A percentile compares a stretch with the other conserved stretches of the same genome.
These are phyloP conservation scores for Tamias sibiricus DNA, from an alignment of 2,113 vertebrate genomes.

Conservation along the genomic window DNA sequence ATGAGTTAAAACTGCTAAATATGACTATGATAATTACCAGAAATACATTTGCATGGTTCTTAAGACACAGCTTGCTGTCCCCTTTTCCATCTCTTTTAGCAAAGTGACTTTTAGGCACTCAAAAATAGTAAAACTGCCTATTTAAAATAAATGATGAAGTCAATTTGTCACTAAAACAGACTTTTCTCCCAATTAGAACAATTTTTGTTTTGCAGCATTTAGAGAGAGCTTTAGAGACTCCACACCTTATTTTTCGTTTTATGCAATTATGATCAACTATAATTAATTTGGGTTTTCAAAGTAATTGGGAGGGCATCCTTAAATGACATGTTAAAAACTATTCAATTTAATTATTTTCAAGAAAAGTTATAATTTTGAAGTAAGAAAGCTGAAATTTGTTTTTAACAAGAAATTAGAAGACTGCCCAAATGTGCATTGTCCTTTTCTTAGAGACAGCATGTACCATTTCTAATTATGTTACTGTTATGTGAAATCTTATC, in stretches of 20 bases:
- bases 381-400: slow-evolving; percentile 10
- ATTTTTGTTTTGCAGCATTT: slow-evolving; percentile 3
- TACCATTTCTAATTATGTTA: neutral
- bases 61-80: neutral
- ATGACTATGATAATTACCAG: slow-evolving; percentile 8
- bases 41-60: neutral
- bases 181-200: slow-evolving; percentile 33
- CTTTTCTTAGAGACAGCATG: neutral
- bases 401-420: slow-evolving; percentile 5
- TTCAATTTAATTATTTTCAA: neutral
- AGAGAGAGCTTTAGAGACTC: neutral
- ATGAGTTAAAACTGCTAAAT: neutral
- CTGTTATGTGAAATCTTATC: neutral
- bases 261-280: neutral
- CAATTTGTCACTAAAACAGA: no score
- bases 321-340: neutral
- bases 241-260: neutral
- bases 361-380: slow-evolving; percentile 10
- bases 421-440: neutral
- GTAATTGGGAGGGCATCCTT: neutral
- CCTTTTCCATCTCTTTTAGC: neutral
- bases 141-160: no score
- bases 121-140: slow-evolving; percentile 56
- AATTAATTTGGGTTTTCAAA: slow-evolving; percentile 15
- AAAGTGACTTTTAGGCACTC: neutral